These are phyloP conservation scores for Galeopsomyia nigrocyanea DNA, from an alignment of 2,888 invertebrate genomes.

Conservation along the genomic window DNA sequence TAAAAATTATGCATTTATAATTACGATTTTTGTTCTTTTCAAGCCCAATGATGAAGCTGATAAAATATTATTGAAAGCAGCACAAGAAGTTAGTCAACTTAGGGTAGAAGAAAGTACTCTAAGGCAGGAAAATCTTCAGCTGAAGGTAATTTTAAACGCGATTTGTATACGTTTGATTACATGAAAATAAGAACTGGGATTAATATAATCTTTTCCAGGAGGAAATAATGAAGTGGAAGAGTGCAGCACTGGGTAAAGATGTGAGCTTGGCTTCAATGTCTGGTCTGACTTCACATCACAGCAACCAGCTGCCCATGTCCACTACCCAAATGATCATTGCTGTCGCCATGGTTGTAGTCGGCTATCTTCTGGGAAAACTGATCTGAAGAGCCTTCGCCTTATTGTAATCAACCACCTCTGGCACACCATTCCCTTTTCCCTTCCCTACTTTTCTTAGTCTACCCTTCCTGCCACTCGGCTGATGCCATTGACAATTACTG, in stretches of 20 bases:
- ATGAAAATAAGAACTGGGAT: too few relatives aligned
- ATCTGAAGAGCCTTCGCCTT: conserved; percentile 63
- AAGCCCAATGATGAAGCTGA: conserved; percentile 65
- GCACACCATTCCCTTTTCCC: conserved; percentile 59
- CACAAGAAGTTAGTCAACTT: conserved; percentile 82
- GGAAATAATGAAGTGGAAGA: conserved; percentile 63
- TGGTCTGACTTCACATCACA: conserved; percentile 55
- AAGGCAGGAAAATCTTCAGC: conserved; percentile 86
- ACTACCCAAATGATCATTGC: conserved; percentile 58
- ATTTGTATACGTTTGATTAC: too few relatives aligned
- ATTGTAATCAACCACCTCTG: conserved; percentile 57
- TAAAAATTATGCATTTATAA: neutral
- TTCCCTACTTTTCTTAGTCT: conserved; percentile 61
- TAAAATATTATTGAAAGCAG: conserved; percentile 77
- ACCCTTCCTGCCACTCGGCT: conserved; percentile 53
- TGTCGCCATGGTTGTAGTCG: conserved; percentile 63
- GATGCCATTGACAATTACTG: conserved; percentile 41
- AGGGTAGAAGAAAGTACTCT: conserved; percentile 84
- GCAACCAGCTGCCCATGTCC: conserved; percentile 53
- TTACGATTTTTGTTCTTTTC: conserved; percentile 28
- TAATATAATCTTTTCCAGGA: conserved; percentile 54
- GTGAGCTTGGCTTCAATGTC: conserved; percentile 56
- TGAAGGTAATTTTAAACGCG: conserved; percentile 75
- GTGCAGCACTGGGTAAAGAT: conserved; percentile 58
- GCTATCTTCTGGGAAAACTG: conserved; percentile 66